A percentile compares a stretch with the other conserved stretches of the same genome.
Evolutionary conservation across 2,888 invertebrate species (phyloP).

Genomic region (Caenorhabditis drosophilae): DNA sequence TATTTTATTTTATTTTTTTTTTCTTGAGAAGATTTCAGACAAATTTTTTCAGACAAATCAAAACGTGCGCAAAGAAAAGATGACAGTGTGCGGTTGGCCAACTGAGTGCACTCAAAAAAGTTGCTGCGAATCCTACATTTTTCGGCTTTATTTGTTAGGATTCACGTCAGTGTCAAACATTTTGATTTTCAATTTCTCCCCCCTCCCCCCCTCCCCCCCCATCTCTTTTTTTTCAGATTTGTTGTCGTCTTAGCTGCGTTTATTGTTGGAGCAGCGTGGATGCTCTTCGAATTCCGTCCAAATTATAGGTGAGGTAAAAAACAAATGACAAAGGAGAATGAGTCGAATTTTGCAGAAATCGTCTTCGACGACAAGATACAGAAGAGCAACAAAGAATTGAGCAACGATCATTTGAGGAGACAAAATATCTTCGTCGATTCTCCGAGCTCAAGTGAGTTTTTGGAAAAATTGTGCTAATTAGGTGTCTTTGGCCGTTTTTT

Average conservation of each 20-base stretch:
- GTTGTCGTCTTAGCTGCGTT: slow-evolving; percentile 37
- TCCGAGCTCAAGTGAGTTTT: slow-evolving; percentile 51
- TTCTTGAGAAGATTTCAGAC: too few species aligned
- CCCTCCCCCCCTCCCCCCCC: too few species aligned
- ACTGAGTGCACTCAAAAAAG: slow-evolving; percentile 45
- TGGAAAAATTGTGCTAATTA: neutral
- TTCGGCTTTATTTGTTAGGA: slow-evolving; percentile 44
- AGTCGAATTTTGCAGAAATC: slow-evolving; percentile 39
- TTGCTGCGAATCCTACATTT: slow-evolving; percentile 50
- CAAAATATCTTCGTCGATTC: slow-evolving; percentile 48
- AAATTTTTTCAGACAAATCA: neutral
- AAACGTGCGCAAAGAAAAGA: too few species aligned
- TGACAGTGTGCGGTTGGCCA: slow-evolving; percentile 48
- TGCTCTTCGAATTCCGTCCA: slow-evolving; percentile 46
- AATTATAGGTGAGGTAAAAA: slow-evolving; percentile 29
- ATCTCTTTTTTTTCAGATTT: slow-evolving; percentile 24
- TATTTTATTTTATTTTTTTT: too few species aligned
- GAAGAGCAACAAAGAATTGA: slow-evolving; percentile 41
- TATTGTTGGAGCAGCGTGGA: slow-evolving; percentile 40
- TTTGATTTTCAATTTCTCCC: neutral
- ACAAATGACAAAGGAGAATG: neutral
- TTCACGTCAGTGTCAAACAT: slow-evolving; percentile 35
- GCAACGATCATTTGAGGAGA: slow-evolving; percentile 50
- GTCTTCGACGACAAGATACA: slow-evolving; percentile 42
- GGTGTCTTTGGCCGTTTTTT: too few species aligned